A percentile compares a stretch with the other conserved stretches of the same genome.
These are phyloP conservation scores for Centropus unirufus DNA, from an alignment of 2,113 vertebrate species.

Conservation along the genomic window DNA sequence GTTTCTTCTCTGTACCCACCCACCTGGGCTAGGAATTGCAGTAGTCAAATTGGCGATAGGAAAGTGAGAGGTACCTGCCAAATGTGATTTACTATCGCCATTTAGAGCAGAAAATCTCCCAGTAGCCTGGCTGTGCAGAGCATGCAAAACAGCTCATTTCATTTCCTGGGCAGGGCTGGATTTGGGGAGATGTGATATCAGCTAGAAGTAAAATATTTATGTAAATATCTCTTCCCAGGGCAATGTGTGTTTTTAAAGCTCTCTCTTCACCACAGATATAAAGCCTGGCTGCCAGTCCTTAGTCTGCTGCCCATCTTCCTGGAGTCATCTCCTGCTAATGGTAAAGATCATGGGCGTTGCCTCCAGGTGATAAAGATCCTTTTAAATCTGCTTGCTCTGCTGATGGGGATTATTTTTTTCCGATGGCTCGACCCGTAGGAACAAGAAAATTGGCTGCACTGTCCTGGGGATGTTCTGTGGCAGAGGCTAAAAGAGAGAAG, in stretches of 20 bases:
- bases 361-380: neutral
- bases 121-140: neutral
- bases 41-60: neutral
- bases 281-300: neutral
- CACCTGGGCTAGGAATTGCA: accelerated
- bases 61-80: neutral
- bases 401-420: neutral
- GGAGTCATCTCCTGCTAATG: neutral
- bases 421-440: neutral
- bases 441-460: neutral
- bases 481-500: neutral
- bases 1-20: neutral
- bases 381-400: neutral
- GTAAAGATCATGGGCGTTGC: neutral
- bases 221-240: constrained; percentile 23
- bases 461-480: neutral
- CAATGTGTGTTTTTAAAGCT: neutral
- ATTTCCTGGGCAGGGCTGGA: neutral
- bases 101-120: neutral
- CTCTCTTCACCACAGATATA: neutral
- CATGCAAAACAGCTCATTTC: neutral
- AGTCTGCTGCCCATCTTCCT: neutral
- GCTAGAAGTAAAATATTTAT: constrained; percentile 33
- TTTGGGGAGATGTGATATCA: neutral
- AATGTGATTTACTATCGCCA: neutral